A percentile compares a stretch with the other conserved stretches of the same genome.
phyloP scores from a whole-genome alignment of 1,140 invertebrate genomes.

The Nephila pilipes region DNA sequence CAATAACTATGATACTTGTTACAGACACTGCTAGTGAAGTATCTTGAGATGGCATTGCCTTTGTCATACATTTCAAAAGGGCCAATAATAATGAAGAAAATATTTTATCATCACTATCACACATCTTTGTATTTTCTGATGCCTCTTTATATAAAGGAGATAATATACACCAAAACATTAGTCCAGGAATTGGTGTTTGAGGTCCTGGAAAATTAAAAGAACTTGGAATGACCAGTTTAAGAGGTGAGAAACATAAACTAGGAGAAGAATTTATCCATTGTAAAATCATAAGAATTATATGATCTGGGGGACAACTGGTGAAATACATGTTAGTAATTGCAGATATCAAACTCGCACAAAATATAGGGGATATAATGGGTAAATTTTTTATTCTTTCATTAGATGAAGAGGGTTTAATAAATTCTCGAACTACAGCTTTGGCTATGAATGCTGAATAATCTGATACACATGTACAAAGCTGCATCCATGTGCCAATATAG shows the following conservation, averaged over 20 bases:
- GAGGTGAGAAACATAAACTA: conserved; percentile 54
- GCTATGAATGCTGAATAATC: conserved; percentile 70
- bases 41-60: background rate
- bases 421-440: conserved; percentile 55
- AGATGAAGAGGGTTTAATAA: conserved; percentile 46
- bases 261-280: conserved; percentile 64
- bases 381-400: conserved; percentile 62
- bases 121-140: background rate
- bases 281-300: conserved; percentile 60
- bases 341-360: conserved; percentile 71
- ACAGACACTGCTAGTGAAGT: conserved; percentile 35
- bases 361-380: conserved; percentile 64
- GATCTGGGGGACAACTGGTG: conserved; percentile 62
- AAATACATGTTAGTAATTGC: conserved; percentile 68
- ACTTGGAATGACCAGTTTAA: conserved; percentile 69
- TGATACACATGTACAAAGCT: conserved; percentile 61
- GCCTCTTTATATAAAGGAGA: conserved; percentile 66
- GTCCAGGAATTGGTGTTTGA: conserved; percentile 67
- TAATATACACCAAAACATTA: conserved; percentile 74
- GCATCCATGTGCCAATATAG: conserved; percentile 74
- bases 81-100: conserved; percentile 65
- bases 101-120: conserved; percentile 21
- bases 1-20: conserved; percentile 65
- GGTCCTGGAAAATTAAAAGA: conserved; percentile 72
- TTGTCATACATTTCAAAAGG: conserved; percentile 58